Evolutionary conservation across 2,113 vertebrate genomes (phyloP).

Genomic region (Callospermophilus lateralis): DNA sequence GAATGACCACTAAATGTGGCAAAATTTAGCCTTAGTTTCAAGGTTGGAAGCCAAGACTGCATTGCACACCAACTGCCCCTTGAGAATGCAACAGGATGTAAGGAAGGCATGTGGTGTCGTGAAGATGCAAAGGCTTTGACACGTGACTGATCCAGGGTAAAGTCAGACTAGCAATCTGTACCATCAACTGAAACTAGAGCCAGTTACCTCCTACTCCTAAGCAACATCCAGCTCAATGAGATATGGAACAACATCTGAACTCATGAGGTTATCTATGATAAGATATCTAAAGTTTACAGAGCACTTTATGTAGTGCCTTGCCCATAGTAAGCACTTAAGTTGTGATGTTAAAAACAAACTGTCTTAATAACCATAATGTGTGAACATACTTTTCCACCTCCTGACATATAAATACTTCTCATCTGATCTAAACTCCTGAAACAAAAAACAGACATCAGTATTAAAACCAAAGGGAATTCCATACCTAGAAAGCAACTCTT

Average conservation of each 20-base stretch:
- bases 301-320: background rate
- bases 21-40: background rate
- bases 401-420: background rate
- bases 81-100: rapidly evolving
- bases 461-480: background rate
- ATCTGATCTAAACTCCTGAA: background rate
- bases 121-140: background rate
- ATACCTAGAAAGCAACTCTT: background rate
- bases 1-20: background rate
- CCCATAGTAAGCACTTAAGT: background rate
- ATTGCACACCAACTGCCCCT: background rate
- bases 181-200: background rate
- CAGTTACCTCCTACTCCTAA: background rate
- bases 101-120: rapidly evolving
- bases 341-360: background rate
- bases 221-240: background rate
- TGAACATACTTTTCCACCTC: background rate
- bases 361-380: background rate
- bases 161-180: background rate
- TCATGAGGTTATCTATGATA: background rate
- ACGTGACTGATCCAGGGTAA: background rate
- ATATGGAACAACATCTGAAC: background rate
- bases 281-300: background rate
- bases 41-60: background rate
- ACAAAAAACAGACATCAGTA: background rate